phyloP scores from a whole-genome alignment of 2,113 vertebrate genomes.

The Salvelinus sp. region DNA sequence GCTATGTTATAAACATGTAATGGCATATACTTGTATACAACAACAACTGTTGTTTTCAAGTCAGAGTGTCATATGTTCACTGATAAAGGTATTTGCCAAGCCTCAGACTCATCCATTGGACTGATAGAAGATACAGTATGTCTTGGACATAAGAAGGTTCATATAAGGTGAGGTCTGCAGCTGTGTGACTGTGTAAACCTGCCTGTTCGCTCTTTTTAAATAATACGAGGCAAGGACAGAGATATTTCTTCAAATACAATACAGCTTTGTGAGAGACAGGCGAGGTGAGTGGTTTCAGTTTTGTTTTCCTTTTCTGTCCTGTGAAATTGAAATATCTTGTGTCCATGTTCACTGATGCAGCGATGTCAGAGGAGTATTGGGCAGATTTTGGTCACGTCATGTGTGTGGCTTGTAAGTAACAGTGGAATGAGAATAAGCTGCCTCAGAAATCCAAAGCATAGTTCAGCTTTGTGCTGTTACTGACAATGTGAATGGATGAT shows the following conservation, averaged over 20 bases:
- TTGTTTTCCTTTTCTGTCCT: neutral
- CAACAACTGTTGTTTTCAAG: neutral
- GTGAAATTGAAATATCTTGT: neutral
- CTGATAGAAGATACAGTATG: no score
- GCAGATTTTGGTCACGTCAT: neutral
- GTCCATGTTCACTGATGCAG: neutral
- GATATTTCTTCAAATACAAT: no score
- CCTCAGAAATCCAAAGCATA: constrained; percentile 24
- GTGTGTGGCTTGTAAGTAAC: no score
- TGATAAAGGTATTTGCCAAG: no score
- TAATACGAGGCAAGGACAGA: no score
- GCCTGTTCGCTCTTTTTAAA: no score
- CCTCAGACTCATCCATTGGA: no score
- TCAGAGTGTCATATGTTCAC: neutral
- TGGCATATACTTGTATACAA: no score
- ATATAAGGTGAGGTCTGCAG: no score
- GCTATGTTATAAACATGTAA: neutral
- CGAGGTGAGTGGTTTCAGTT: neutral
- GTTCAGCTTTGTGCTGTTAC: neutral
- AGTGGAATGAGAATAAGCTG: neutral
- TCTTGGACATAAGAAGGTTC: no score
- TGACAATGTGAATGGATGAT: constrained; percentile 30
- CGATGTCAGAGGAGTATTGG: constrained; percentile 18
- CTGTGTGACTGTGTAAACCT: no score
- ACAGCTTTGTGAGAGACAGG: neutral